Evolutionary conservation across 2,113 vertebrate species (phyloP).

Genomic region (Eolophus roseicapilla): DNA sequence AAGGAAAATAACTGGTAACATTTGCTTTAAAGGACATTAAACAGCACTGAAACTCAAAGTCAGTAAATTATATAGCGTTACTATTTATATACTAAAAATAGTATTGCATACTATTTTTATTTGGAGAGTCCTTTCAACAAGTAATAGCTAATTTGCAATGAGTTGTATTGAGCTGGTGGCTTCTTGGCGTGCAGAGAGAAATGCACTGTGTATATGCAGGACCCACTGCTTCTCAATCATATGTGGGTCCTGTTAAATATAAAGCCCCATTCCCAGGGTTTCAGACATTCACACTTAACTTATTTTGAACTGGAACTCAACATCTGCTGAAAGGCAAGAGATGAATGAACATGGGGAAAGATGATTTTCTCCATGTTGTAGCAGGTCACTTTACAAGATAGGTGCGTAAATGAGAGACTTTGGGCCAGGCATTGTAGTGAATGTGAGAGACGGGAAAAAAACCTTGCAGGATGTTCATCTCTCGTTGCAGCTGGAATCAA

Average conservation of each 20-base stretch:
- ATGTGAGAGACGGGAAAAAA: neutral
- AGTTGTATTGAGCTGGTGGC: neutral
- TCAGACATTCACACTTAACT: neutral
- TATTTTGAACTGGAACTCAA: neutral
- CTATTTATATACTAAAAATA: neutral
- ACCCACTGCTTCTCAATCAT: rapidly evolving
- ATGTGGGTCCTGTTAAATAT: neutral
- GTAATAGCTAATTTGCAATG: neutral
- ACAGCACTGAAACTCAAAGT: neutral
- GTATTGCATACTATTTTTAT: neutral
- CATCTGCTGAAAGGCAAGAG: neutral
- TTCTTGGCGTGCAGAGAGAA: neutral
- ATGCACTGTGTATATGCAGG: rapidly evolving
- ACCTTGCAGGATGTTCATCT: neutral
- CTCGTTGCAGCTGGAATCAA: neutral
- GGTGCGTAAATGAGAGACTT: neutral
- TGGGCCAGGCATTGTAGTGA: neutral
- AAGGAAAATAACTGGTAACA: neutral
- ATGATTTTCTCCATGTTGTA: neutral
- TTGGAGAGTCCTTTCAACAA: neutral
- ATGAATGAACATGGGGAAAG: neutral
- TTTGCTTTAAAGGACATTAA: neutral
- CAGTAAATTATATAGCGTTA: neutral
- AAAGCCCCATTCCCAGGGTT: neutral
- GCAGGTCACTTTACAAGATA: neutral